Conservation (phyloP, 1,140 invertebrate genomes). For the Akabosia matsudoensis region DNA sequence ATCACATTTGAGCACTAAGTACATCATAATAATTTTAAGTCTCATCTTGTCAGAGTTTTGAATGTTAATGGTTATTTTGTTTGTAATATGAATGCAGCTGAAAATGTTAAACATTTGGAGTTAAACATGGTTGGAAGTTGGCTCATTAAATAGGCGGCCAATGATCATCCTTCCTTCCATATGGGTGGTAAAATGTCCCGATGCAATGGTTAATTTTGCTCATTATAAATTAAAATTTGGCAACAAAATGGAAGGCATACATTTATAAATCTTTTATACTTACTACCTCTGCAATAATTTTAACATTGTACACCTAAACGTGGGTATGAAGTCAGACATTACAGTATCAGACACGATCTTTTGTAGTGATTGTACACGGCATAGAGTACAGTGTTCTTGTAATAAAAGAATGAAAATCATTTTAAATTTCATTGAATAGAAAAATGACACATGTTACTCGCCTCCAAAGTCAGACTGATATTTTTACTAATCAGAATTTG, state of each 20-base stretch:
- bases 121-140: not conserved
- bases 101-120: too few relatives aligned
- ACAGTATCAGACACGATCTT: not conserved
- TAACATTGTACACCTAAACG: not conserved
- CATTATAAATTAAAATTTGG: not conserved
- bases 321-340: not conserved
- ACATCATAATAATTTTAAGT: not conserved
- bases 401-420: too few relatives aligned
- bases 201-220: not conserved
- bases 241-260: not conserved
- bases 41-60: not conserved
- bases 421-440: too few relatives aligned
- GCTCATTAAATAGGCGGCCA: slow-evolving; percentile 3
- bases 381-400: too few relatives aligned
- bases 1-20: not conserved
- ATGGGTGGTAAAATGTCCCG: not conserved
- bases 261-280: too few relatives aligned
- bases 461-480: too few relatives aligned
- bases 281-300: too few relatives aligned
- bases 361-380: too few relatives aligned
- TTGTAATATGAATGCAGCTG: too few relatives aligned
- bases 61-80: too few relatives aligned
- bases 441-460: too few relatives aligned
- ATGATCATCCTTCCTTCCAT: slow-evolving; percentile 21
- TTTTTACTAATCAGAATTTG: too few relatives aligned